Percentiles rank a stretch among this genome's conserved stretches.
phyloP scores from a whole-genome alignment of 2,797 vertebrate species.

The Vireo griseus region DNA sequence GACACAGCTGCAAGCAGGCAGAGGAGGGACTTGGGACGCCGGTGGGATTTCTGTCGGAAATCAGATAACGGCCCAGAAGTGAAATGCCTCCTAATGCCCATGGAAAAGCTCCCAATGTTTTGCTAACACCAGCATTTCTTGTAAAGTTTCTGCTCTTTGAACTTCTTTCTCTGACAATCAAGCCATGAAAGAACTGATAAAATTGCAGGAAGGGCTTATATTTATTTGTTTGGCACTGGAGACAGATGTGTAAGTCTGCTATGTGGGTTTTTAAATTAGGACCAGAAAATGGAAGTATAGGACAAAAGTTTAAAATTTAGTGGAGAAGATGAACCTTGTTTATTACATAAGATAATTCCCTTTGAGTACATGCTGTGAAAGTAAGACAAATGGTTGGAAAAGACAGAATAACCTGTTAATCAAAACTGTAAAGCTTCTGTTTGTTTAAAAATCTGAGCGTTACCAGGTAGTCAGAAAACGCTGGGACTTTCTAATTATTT shows the following conservation, averaged over 20 bases:
- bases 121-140: neutral
- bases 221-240: neutral
- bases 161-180: neutral
- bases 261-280: neutral
- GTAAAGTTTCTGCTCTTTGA: neutral
- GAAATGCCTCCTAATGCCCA: neutral
- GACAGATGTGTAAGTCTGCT: neutral
- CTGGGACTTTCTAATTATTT: neutral
- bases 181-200: neutral
- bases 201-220: neutral
- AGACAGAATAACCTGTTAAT: neutral
- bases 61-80: neutral
- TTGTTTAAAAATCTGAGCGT: neutral
- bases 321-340: neutral
- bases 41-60: neutral
- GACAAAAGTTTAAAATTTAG: neutral
- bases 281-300: neutral
- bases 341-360: neutral
- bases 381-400: neutral
- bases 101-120: neutral
- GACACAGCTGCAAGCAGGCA: rapidly evolving
- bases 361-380: neutral
- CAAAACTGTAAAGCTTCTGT: neutral
- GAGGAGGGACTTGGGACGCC: neutral
- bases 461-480: neutral